Conservation (phyloP, 2,888 invertebrate species). For the Eilema caniola region DNA sequence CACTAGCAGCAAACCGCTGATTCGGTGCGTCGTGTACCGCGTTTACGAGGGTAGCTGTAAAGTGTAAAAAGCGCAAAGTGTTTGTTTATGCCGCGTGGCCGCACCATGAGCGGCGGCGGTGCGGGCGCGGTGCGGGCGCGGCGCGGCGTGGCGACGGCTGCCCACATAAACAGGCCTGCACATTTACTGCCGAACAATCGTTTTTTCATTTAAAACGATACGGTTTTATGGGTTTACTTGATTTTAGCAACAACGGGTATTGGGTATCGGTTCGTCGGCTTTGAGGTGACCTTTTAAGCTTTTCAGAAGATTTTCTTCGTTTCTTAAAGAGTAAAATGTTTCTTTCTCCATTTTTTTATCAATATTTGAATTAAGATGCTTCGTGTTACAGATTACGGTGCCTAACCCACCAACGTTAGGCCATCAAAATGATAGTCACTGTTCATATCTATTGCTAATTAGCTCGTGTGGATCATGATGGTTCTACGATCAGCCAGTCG, state of each 20-base stretch:
- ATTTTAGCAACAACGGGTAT: conserved; percentile 46
- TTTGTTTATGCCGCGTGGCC: conserved; percentile 78
- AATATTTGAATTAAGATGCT: background rate
- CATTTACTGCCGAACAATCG: conserved; percentile 68
- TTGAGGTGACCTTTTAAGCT: conserved; percentile 21
- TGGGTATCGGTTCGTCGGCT: conserved; percentile 20
- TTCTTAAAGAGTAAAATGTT: background rate
- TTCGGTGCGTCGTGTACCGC: conserved; percentile 76
- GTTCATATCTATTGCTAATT: too few species aligned
- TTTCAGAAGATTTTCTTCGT: background rate
- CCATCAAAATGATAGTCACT: too few species aligned
- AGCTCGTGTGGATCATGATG: too few species aligned
- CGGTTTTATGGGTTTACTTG: conserved; percentile 53
- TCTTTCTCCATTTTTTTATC: background rate
- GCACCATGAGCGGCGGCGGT: conserved; percentile 46
- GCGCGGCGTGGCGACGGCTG: conserved; percentile 36
- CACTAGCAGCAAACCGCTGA: conserved; percentile 76
- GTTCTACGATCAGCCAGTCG: too few species aligned
- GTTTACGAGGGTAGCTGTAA: conserved; percentile 84
- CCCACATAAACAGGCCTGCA: conserved; percentile 70
- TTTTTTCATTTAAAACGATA: conserved; percentile 55
- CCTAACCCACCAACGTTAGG: too few species aligned
- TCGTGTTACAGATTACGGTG: background rate
- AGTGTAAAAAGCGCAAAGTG: conserved; percentile 83
- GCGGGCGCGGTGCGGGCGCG: conserved; percentile 24